A percentile compares a stretch with the other conserved stretches of the same genome.
phyloP scores from a whole-genome alignment of 2,888 invertebrate genomes.

The Napeogenes sylphis region DNA sequence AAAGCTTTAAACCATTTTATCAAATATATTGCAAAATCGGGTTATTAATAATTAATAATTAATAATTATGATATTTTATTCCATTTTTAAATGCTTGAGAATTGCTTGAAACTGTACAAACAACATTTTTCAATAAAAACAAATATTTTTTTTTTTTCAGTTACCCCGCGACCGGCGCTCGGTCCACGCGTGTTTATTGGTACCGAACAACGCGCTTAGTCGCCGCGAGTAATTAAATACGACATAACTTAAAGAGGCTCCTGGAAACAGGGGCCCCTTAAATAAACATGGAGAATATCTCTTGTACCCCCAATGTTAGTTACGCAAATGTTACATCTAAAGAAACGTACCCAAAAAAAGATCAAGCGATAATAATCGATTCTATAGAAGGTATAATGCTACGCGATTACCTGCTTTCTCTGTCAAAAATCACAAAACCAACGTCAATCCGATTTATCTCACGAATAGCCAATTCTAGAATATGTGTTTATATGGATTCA shows the following conservation, averaged over 20 bases:
- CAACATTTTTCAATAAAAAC: too few species aligned
- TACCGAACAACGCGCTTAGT: too few species aligned
- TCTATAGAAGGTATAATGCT: constrained; percentile 25
- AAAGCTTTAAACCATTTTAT: too few species aligned
- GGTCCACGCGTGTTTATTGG: too few species aligned
- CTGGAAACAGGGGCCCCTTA: constrained; percentile 13
- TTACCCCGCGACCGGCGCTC: too few species aligned
- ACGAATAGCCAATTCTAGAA: constrained; percentile 23
- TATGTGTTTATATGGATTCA: constrained; percentile 24
- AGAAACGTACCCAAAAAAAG: constrained; percentile 26
- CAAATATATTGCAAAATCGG: too few species aligned
- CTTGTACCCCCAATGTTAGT: background rate
- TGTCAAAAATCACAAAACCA: constrained; percentile 14
- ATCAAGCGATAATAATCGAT: constrained; percentile 30
- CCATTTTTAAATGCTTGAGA: too few species aligned
- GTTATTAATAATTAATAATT: too few species aligned
- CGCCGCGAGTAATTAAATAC: too few species aligned
- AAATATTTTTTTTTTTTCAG: too few species aligned
- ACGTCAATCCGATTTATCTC: constrained; percentile 23
- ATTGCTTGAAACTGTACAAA: too few species aligned
- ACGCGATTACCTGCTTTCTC: constrained; percentile 21
- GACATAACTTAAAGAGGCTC: background rate
- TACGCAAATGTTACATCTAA: constrained; percentile 5
- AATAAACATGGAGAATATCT: background rate
- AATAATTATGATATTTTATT: too few species aligned